Base-by-base conservation (phyloP, 2,888 invertebrate species). In the Trichacis sp. region DNA sequence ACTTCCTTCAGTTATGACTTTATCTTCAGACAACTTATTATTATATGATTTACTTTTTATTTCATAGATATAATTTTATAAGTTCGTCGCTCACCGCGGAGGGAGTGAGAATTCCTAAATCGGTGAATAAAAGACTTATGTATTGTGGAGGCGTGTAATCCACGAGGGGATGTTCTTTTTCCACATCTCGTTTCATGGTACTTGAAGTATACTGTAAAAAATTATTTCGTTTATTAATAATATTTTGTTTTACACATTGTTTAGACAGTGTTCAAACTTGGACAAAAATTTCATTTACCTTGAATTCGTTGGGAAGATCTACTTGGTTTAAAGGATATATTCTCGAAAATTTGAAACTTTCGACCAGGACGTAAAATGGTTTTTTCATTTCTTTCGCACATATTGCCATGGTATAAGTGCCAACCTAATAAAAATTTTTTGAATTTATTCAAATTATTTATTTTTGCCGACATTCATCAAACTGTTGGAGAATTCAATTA, bases 31-130 rank as follows among this genome's bases (percentile, higher is more conserved):
- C n/a, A n/a, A n/a, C n/a, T n/a, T n/a, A n/a, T n/a, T n/a, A n/a
- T n/a, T n/a, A n/a, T n/a, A n/a, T n/a, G n/a, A 52, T 42, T 11
- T 36, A 36, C 12, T 36, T 36, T 57, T 24, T 40, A 8, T 65
- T 76, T 90, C 89, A 97, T 79, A 96, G 89, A 86, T 99, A 99
- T 68, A 99, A 87, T 85, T 98, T 97, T 68, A 99, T 96, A 17
- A 99, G 88, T 87, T 98, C 97, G 79, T 98, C 98, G 84, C 97
- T 97, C 19, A 99, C 97, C 49, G 98, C 98, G 0, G 97, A 95
- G 0, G 99, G 97, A 1, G 98, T 96, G 18, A 99, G 86, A 66
- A 97, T 95, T 1, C 98, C 99, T 65, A 98, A 87, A 85, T 99
- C 98, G 0, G 98, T 98, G 80, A 98, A 96, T 19, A 99, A 86